These are phyloP conservation scores for Galerucella pusilla DNA, from an alignment of 2,888 invertebrate genomes.

Conservation along the genomic window DNA sequence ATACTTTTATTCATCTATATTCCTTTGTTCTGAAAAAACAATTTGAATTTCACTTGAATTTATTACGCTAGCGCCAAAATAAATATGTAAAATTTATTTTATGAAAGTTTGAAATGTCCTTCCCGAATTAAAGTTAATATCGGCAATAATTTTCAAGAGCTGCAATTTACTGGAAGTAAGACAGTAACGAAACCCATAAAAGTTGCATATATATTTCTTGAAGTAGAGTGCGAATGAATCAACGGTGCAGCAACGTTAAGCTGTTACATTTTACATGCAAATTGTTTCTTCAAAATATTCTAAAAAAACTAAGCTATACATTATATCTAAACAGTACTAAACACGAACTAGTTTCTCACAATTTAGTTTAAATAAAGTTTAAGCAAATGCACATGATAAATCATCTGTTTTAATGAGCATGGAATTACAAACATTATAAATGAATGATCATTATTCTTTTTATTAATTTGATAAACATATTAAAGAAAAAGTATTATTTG, in stretches of 20 bases:
- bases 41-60: too few species aligned
- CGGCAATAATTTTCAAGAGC: constrained; percentile 7
- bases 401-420: too few species aligned
- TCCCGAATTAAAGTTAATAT: constrained; percentile 1
- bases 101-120: not conserved
- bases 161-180: constrained; percentile 10
- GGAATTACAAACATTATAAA: too few species aligned
- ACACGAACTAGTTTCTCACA: too few species aligned
- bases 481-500: too few species aligned
- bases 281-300: constrained; percentile 7
- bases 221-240: constrained; percentile 15
- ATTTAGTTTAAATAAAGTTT: too few species aligned
- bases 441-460: too few species aligned
- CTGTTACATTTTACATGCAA: constrained; percentile 14
- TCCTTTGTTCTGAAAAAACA: too few species aligned
- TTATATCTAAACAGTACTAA: not conserved
- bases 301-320: not conserved
- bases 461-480: too few species aligned
- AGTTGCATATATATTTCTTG: constrained; percentile 11
- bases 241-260: constrained; percentile 2
- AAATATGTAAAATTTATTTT: not conserved
- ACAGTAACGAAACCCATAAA: constrained; percentile 10
- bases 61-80: not conserved
- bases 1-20: too few species aligned
- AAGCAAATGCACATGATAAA: too few species aligned